phyloP scores from a whole-genome alignment of 2,888 invertebrate species.

The Cyrtodaria siliqua region DNA sequence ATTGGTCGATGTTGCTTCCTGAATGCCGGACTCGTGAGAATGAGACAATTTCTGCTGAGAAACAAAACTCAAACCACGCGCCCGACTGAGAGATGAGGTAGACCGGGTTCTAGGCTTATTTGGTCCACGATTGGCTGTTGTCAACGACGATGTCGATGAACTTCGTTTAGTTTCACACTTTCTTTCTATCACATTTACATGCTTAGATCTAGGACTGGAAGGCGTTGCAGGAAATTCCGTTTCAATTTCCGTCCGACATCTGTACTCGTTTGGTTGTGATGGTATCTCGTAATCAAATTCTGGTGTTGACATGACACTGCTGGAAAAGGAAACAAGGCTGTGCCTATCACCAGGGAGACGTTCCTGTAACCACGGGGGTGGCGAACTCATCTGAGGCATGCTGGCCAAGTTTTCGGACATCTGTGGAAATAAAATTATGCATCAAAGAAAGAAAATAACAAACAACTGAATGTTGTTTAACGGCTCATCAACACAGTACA shows the following conservation, averaged over 20 bases:
- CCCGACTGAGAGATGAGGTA: slow-evolving; percentile 61
- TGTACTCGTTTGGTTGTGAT: slow-evolving; percentile 38
- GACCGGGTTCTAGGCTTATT: slow-evolving; percentile 60
- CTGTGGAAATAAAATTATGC: slow-evolving; percentile 65
- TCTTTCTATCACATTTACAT: slow-evolving; percentile 70
- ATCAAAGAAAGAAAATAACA: too few relatives aligned
- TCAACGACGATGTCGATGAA: slow-evolving; percentile 59
- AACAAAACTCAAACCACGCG: slow-evolving; percentile 46
- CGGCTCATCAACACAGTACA: too few relatives aligned
- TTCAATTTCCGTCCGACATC: slow-evolving; percentile 74
- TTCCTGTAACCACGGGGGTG: slow-evolving; percentile 82
- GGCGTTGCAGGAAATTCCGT: slow-evolving; percentile 83
- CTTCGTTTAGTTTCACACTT: slow-evolving; percentile 56
- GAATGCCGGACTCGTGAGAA: slow-evolving; percentile 60
- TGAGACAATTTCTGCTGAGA: slow-evolving; percentile 37
- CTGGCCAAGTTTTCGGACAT: slow-evolving; percentile 74
- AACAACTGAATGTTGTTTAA: too few relatives aligned
- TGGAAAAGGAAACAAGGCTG: slow-evolving; percentile 50
- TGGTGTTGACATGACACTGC: slow-evolving; percentile 55
- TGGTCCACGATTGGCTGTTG: slow-evolving; percentile 50
- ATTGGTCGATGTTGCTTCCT: slow-evolving; percentile 46
- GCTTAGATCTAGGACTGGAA: slow-evolving; percentile 81
- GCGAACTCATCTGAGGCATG: slow-evolving; percentile 79
- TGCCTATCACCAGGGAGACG: slow-evolving; percentile 65
- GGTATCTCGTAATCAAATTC: slow-evolving; percentile 28